Conservation (phyloP, 2,113 vertebrate genomes). For the Turnix velox region DNA sequence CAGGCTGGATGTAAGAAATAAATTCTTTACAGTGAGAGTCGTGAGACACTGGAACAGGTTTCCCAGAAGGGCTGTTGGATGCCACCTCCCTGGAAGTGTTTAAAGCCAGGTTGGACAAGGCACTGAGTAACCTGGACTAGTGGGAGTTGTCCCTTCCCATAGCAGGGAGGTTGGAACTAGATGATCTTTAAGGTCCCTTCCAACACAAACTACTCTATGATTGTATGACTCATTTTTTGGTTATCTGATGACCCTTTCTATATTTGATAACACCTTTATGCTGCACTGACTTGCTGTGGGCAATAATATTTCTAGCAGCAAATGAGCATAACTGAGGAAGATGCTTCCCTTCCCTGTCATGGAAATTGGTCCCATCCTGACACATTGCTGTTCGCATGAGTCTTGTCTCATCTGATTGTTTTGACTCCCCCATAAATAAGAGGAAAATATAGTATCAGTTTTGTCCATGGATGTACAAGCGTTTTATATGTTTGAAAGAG, state of each 20-base stretch:
- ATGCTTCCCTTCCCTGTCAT: not conserved
- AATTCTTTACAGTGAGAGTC: no score
- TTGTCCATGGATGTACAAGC: not conserved
- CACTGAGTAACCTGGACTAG: no score
- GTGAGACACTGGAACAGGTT: no score
- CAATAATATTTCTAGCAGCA: not conserved
- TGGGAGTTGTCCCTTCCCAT: no score
- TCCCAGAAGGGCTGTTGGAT: no score
- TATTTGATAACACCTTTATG: not conserved
- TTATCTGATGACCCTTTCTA: not conserved
- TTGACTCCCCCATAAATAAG: not conserved
- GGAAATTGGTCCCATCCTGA: not conserved
- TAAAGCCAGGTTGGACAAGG: no score
- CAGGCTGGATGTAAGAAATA: no score
- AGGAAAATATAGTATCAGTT: not conserved
- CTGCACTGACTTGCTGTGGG: not conserved
- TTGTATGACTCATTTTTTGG: not conserved
- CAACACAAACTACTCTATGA: no score
- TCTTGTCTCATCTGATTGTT: not conserved
- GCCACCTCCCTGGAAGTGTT: no score
- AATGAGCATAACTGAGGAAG: not conserved
- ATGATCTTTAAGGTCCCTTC: no score
- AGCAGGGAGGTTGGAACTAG: no score
- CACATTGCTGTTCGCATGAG: accelerated
- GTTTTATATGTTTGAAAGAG: not conserved